Evolutionary conservation across 2,888 invertebrate genomes (phyloP).

Genomic region (Dicycla oo): DNA sequence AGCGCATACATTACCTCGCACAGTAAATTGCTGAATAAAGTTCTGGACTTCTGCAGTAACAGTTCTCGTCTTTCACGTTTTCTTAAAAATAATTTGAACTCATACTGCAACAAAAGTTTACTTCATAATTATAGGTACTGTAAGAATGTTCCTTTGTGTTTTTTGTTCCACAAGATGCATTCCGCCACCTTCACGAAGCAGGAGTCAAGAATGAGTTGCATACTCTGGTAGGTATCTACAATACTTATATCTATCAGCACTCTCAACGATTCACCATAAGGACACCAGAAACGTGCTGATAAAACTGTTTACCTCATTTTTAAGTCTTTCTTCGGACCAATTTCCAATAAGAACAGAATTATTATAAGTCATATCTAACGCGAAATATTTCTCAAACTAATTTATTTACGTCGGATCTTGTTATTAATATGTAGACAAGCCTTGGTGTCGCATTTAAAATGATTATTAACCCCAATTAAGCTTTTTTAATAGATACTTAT

Average conservation of each 20-base stretch:
- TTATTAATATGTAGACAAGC: no score
- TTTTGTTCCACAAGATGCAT: neutral
- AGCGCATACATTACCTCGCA: conserved; percentile 76
- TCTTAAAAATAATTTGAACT: conserved; percentile 83
- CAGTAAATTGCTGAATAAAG: conserved; percentile 85
- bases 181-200: neutral
- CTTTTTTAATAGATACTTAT: no score
- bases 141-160: neutral
- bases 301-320: conserved; percentile 79
- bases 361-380: conserved; percentile 77
- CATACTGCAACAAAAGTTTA: conserved; percentile 76
- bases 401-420: neutral
- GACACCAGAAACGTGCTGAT: neutral
- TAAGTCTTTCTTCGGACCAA: conserved; percentile 85
- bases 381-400: neutral
- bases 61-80: conserved; percentile 85
- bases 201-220: neutral
- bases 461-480: neutral
- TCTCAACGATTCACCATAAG: neutral
- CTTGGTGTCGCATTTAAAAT: neutral
- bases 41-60: conserved; percentile 84
- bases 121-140: neutral
- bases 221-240: no score
- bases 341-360: conserved; percentile 84
- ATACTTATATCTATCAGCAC: no score